Evolutionary conservation across 92 coral and sea anemone species (phyloP), one percentile per base, ranked within the genome.

Genomic region (Palythoa caribaeorum): DNA sequence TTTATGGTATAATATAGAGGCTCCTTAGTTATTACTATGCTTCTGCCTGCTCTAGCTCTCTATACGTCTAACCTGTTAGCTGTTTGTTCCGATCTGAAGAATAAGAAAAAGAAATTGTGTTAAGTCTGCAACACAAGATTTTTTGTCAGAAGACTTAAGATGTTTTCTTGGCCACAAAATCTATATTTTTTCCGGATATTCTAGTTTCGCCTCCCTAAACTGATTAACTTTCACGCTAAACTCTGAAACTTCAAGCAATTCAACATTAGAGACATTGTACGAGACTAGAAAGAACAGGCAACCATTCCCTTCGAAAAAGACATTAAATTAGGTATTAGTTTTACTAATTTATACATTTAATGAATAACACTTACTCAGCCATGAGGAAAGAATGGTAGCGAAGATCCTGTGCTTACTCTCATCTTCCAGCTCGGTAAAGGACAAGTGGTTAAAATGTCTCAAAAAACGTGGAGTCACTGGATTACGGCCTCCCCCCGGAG

Each of bases 401-500:
- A 97, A 97, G 66, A 97, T 94, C 83, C 95, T 89, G 79, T 95
- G 96, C 75, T 97, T 97, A 90, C 99, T 97, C 54, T 94, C 93
- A 87, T 95, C 98, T 73, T 97, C 99, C 84, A 97, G 95, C 88
- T 97, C 99, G 73, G 98, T 97, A 55, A 97, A 97, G 12, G 99
- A 95, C 81, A 97, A 83, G 76, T 94, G 96, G 79, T 97, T 97
- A 85, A 97, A 97, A 80, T 97, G 99, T 86, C 99, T 92, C 19
- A 97, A 90, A 86, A 95, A 90, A 15, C 99, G 92, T 2, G 98
- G 94, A 0, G 99, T 95, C 48, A 97, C 99, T 17, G 98, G 94
- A 81, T 97, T 97, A 75, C 99, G 94, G 7, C 99, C 99, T 60
- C 99, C 99, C 21, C 99, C 99, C 36, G 99, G 99, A 7, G 99